Percentiles rank a stretch among this genome's conserved stretches.
These are phyloP conservation scores for Stichopus chloronotus DNA, from an alignment of 35 echinoderm and acorn worm species.

Conservation along the genomic window DNA sequence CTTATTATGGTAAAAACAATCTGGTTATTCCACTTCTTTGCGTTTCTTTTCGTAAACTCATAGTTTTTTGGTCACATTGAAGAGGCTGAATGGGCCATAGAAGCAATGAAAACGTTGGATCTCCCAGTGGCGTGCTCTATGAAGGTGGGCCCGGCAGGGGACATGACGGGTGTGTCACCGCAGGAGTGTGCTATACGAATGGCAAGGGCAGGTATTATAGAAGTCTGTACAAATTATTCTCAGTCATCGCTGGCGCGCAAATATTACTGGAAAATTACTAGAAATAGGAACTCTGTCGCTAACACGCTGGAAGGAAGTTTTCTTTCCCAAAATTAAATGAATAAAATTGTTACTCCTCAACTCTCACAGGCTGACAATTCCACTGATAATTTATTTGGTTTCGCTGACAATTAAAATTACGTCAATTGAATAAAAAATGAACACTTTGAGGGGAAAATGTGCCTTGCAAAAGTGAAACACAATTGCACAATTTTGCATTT, in stretches of 20 bases:
- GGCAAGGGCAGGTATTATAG: constrained; percentile 69
- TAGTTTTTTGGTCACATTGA: constrained; percentile 80
- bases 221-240: too few species aligned
- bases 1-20: too few species aligned
- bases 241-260: too few species aligned
- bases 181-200: constrained; percentile 66
- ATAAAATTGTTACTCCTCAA: not conserved
- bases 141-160: constrained; percentile 52
- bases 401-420: too few species aligned
- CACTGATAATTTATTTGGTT: too few species aligned
- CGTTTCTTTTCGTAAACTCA: not conserved
- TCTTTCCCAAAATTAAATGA: not conserved
- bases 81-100: constrained; percentile 79
- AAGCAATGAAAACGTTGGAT: constrained; percentile 59
- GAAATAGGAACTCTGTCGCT: not conserved
- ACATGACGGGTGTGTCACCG: constrained; percentile 32
- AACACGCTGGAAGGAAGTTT: not conserved
- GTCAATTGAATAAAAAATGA: too few species aligned
- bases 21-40: too few species aligned
- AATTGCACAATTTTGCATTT: too few species aligned
- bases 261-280: too few species aligned
- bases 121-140: constrained; percentile 66
- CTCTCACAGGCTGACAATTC: not conserved
- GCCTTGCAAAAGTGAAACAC: too few species aligned
- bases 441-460: too few species aligned